Conservation (phyloP, 2,113 vertebrate genomes). For the Cnemophilus loriae region DNA sequence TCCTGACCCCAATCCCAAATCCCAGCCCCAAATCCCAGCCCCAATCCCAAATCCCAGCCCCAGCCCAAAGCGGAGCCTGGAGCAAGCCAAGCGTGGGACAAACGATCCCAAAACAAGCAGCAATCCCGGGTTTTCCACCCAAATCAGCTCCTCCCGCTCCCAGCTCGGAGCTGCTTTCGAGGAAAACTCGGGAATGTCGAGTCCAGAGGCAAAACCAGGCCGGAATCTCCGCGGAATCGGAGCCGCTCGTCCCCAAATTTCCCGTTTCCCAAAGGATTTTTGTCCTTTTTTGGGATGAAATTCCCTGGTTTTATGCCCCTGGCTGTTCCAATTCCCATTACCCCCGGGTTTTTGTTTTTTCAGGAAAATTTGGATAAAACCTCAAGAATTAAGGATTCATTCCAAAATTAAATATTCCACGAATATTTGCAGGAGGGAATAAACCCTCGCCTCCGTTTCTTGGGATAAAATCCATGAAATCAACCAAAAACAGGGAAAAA, state of each 20-base stretch:
- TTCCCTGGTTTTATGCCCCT: neutral
- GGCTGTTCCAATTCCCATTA: neutral
- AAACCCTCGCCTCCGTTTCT: accelerated
- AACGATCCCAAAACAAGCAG: neutral
- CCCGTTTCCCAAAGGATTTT: neutral
- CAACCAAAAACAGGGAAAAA: accelerated
- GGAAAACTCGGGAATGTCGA: accelerated
- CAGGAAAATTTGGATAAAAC: neutral
- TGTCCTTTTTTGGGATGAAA: neutral
- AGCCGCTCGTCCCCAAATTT: accelerated
- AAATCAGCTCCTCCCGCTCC: neutral
- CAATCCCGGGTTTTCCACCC: accelerated
- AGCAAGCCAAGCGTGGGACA: accelerated
- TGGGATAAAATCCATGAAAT: neutral
- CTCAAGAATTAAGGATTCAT: neutral
- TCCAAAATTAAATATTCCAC: accelerated
- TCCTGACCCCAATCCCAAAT: accelerated
- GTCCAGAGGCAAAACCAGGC: neutral
- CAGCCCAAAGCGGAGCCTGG: neutral
- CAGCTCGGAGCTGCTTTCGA: accelerated
- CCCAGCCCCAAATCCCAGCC: no score
- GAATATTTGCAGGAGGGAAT: neutral
- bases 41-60: no score
- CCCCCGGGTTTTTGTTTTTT: no score
- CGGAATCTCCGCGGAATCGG: accelerated